These are phyloP conservation scores for Geophilus truncorum DNA, from an alignment of 2,888 invertebrate species.

Conservation along the genomic window DNA sequence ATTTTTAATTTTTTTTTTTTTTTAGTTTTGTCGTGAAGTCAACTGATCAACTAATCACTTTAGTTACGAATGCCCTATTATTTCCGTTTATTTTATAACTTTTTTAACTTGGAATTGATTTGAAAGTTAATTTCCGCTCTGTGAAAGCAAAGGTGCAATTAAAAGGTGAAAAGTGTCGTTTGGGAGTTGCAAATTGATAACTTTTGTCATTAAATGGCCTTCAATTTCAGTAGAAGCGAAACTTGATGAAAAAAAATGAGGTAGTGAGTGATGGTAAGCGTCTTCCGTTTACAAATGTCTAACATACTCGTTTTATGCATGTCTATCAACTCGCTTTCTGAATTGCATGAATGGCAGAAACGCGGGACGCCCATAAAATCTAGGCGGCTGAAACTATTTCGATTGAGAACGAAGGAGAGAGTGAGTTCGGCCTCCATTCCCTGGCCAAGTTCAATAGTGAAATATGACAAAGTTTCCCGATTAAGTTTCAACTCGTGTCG, in stretches of 20 bases:
- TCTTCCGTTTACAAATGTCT: neutral
- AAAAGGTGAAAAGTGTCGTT: neutral
- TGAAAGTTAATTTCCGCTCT: neutral
- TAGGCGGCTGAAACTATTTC: neutral
- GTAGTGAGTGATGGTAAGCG: neutral
- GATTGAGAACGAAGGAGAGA: too few relatives aligned
- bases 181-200: neutral
- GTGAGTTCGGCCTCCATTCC: neutral
- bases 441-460: neutral
- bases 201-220: neutral
- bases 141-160: neutral
- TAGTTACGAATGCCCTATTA: neutral
- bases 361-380: constrained; percentile 9
- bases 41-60: neutral
- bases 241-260: neutral
- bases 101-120: neutral
- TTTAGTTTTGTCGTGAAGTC: too few relatives aligned
- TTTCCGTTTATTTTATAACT: neutral
- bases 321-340: neutral
- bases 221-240: neutral
- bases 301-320: neutral
- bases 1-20: too few relatives aligned
- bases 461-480: constrained; percentile 23
- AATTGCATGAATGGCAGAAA: neutral
- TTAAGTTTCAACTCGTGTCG: constrained; percentile 19